These are phyloP conservation scores for Eupithecia pulchellata DNA, from an alignment of 2,888 invertebrate genomes.

Conservation along the genomic window DNA sequence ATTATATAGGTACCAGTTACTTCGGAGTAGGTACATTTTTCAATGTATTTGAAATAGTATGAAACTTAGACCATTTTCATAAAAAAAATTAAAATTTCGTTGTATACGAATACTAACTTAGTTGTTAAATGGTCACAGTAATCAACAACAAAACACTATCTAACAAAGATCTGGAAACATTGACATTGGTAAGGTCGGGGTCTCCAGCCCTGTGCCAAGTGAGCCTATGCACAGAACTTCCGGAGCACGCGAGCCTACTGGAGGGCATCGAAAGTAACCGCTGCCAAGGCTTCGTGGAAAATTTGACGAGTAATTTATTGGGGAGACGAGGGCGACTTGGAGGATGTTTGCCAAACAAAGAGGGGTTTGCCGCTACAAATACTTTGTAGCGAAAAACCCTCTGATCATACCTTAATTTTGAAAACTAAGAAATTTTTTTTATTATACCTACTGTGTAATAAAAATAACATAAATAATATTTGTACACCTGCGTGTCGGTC, in stretches of 20 bases:
- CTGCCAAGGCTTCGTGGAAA: slow-evolving; percentile 42
- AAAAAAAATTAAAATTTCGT: no score
- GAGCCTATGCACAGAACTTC: slow-evolving; percentile 18
- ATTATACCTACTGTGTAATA: no score
- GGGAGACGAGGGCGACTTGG: not conserved
- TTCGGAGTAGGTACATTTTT: no score
- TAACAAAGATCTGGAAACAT: slow-evolving; percentile 60
- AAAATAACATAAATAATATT: no score
- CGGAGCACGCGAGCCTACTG: slow-evolving; percentile 71
- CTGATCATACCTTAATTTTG: not conserved
- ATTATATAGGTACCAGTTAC: no score
- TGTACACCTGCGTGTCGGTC: no score
- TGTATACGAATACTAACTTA: no score
- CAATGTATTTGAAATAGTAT: no score
- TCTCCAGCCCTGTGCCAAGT: slow-evolving; percentile 43
- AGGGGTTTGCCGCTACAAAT: no score
- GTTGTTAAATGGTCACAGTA: not conserved
- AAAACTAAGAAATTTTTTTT: no score
- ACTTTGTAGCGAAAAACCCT: not conserved
- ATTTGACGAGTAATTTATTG: slow-evolving; percentile 4
- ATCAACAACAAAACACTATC: not conserved
- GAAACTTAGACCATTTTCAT: no score
- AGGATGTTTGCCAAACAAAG: not conserved
- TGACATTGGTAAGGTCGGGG: slow-evolving; percentile 68
- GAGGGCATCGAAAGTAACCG: slow-evolving; percentile 50